Conservation (phyloP, 2,113 vertebrate genomes). For the Hippocampus mohnikei region DNA sequence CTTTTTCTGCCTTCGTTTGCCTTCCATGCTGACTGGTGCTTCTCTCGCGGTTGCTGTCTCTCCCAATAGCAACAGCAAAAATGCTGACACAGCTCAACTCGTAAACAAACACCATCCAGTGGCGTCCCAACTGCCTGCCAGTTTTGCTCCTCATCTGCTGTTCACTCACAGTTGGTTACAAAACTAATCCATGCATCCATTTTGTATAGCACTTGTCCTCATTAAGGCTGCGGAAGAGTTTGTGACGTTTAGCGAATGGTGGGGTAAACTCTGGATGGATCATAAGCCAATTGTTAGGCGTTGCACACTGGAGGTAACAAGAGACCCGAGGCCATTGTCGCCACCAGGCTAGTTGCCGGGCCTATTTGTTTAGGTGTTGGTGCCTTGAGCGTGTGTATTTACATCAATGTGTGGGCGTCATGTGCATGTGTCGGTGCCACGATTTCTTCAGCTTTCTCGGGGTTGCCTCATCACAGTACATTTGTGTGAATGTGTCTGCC, state of each 20-base stretch:
- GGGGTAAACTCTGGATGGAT: neutral
- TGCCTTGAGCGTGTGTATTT: conserved; percentile 35
- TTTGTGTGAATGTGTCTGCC: conserved; percentile 17
- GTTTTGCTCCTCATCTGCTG: neutral
- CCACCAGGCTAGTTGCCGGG: neutral
- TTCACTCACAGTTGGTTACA: neutral
- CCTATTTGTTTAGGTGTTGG: conserved; percentile 62
- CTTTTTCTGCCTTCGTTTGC: conserved; percentile 35
- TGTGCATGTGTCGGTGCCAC: conserved; percentile 13
- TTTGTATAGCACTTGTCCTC: neutral
- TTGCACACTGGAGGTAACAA: conserved; percentile 42
- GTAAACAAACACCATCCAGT: conserved; percentile 43
- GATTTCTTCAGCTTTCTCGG: conserved; percentile 63
- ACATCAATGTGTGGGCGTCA: conserved; percentile 34
- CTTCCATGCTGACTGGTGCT: conserved; percentile 46
- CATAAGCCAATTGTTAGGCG: neutral
- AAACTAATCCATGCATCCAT: neutral
- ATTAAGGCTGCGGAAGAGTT: too few relatives aligned
- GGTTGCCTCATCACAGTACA: conserved; percentile 32
- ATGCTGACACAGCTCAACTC: conserved; percentile 37
- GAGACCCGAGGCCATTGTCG: conserved; percentile 48
- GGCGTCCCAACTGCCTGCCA: conserved; percentile 24
- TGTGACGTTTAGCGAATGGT: too few relatives aligned
- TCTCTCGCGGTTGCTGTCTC: conserved; percentile 23
- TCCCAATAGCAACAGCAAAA: conserved; percentile 39